Base-by-base conservation (phyloP, 2,888 invertebrate genomes). In the Volucella inanis region DNA sequence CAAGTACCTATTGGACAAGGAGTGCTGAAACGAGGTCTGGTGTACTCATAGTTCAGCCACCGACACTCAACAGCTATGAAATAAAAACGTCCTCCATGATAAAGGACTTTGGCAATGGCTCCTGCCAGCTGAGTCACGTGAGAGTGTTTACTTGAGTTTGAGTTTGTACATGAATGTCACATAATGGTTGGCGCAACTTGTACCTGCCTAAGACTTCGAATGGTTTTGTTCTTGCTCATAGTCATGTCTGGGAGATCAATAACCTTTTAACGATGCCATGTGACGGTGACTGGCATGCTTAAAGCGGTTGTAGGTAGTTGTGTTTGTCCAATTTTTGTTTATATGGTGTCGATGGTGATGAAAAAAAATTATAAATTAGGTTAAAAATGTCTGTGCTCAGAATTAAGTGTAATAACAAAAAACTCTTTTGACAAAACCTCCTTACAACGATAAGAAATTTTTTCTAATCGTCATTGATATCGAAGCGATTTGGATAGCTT, bases 241-340 rank as follows among this genome's bases (percentile, higher is more conserved):
- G 85, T 76, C 76, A 77, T 77, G 81, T 85, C 81, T 72, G 76
- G 50, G 52, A 47, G 85, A 85, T 81, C 85, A 85, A 85, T 85
- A 85, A 85, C 81, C 85, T 77, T 64, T 76, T 68, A 22, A 78
- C 61, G 62, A 41, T 68, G 49, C 70, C 79, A 84, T 84, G 84
- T 84, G 84, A 62, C 84, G 79, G 84, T 84, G 79, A 62, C 84
- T 65, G 49, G 10, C 49, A 57, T 78, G 43, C 62, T 78, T 72
- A 52, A 61, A 55, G 49, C 1, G 38, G n/a, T 1, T 45, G 43
- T 15, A 43, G 45, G 55, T 68, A 6, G 31, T 31, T 71, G 68
- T 79, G 62, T 72, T 72, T 72, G 45, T 43, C 59, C 61, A 22
- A 49, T 57, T 64, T 78, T 57, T 79, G 67, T 64, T 57, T 79